phyloP scores from a whole-genome alignment of 2,113 vertebrate genomes.

The Alligator sinensis region DNA sequence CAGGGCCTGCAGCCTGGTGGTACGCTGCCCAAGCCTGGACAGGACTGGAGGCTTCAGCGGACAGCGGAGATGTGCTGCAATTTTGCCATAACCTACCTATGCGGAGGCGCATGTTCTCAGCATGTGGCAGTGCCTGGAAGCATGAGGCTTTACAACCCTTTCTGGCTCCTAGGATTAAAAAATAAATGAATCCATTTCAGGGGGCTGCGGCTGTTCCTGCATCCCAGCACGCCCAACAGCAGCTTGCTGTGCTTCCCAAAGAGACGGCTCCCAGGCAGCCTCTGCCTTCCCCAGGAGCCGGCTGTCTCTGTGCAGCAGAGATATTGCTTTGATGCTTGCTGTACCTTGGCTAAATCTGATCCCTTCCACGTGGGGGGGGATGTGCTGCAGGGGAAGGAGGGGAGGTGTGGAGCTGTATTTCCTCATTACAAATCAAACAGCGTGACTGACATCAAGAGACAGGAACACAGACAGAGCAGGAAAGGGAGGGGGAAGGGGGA shows the following conservation, averaged over 20 bases:
- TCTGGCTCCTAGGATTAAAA: background rate
- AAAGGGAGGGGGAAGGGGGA: background rate
- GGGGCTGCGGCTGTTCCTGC: background rate
- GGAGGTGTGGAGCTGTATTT: background rate
- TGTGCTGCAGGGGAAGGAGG: background rate
- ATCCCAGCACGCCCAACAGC: rapidly evolving
- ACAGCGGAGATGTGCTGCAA: too few relatives aligned
- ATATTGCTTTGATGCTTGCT: constrained; percentile 16
- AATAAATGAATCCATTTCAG: background rate
- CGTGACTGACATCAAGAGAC: constrained; percentile 42
- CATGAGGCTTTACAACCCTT: background rate
- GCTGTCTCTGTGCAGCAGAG: constrained; percentile 8
- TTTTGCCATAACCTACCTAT: rapidly evolving
- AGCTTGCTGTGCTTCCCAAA: background rate
- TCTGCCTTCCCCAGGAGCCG: background rate
- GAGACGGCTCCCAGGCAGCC: background rate
- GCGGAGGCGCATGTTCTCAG: background rate
- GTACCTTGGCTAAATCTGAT: background rate
- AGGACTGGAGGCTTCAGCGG: background rate
- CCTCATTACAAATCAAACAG: constrained; percentile 17
- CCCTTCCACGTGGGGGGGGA: background rate
- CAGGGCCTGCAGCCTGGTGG: background rate
- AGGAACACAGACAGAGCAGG: background rate
- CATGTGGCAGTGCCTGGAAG: background rate
- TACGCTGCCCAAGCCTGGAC: background rate